Percentiles rank a stretch among this genome's conserved stretches.
These are phyloP conservation scores for Lasius fuliginosus DNA, from an alignment of 2,888 invertebrate species.

Conservation along the genomic window DNA sequence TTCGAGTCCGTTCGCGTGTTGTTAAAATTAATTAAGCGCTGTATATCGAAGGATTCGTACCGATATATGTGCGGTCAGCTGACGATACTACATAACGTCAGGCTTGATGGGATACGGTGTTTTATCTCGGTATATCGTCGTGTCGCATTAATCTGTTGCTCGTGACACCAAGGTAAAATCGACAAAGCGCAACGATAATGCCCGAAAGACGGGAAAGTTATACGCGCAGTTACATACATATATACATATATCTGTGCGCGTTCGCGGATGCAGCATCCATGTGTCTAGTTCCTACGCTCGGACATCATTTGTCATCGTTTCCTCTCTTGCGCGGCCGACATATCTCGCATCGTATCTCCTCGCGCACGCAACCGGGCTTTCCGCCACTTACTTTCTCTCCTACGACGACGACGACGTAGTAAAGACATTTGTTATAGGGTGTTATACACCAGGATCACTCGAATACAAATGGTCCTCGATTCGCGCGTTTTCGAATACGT, in stretches of 20 bases:
- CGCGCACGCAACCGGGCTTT: slow-evolving; percentile 53
- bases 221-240: not conserved
- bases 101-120: not conserved
- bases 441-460: slow-evolving; percentile 14
- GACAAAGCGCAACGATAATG: not conserved
- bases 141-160: slow-evolving; percentile 38
- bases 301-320: slow-evolving; percentile 44
- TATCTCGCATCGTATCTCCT: slow-evolving; percentile 53
- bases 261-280: not conserved
- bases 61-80: not conserved
- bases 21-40: slow-evolving; percentile 22
- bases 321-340: slow-evolving; percentile 36
- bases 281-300: slow-evolving; percentile 20
- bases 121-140: slow-evolving; percentile 5
- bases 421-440: not conserved
- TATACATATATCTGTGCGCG: not conserved
- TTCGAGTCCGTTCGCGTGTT: not conserved
- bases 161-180: slow-evolving; percentile 13
- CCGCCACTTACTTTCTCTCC: slow-evolving; percentile 65
- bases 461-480: slow-evolving; percentile 29
- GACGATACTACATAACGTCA: not conserved
- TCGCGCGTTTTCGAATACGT: slow-evolving; percentile 1
- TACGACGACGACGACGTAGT: not conserved
- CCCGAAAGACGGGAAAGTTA: slow-evolving; percentile 1
- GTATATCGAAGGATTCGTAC: not conserved